Evolutionary conservation across 2,113 vertebrate species (phyloP).

Genomic region (Ptilonorhynchus violaceus): DNA sequence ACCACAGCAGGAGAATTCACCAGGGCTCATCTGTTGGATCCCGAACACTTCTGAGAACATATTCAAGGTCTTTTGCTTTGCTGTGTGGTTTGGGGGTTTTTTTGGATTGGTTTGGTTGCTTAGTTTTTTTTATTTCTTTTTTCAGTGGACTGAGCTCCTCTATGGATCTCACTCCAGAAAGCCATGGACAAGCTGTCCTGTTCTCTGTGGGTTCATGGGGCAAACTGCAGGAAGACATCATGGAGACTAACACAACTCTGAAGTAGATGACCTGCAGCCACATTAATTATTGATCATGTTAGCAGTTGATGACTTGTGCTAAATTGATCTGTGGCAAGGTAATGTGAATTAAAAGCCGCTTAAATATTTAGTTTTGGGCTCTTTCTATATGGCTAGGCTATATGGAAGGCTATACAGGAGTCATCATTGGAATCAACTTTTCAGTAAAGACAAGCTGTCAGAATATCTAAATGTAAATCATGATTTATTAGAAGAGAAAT

Average conservation of each 20-base stretch:
- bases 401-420: not conserved
- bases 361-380: conserved; percentile 18
- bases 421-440: not conserved
- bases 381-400: not conserved
- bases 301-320: conserved; percentile 1
- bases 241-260: not conserved
- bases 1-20: not conserved
- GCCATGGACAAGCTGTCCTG: not conserved
- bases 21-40: not conserved
- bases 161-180: not conserved
- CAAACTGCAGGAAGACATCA: not conserved
- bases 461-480: not conserved
- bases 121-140: not conserved
- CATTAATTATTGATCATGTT: conserved; percentile 44
- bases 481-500: not conserved
- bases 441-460: not conserved
- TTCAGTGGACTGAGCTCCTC: not conserved
- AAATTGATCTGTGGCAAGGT: conserved; percentile 39
- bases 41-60: not conserved
- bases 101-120: not conserved
- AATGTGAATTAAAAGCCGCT: conserved; percentile 16
- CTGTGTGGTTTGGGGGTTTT: not conserved
- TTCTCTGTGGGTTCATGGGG: not conserved
- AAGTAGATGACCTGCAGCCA: not conserved
- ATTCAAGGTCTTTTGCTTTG: not conserved